Conservation (phyloP, 2,797 vertebrate genomes). For the Florisuga fusca region DNA sequence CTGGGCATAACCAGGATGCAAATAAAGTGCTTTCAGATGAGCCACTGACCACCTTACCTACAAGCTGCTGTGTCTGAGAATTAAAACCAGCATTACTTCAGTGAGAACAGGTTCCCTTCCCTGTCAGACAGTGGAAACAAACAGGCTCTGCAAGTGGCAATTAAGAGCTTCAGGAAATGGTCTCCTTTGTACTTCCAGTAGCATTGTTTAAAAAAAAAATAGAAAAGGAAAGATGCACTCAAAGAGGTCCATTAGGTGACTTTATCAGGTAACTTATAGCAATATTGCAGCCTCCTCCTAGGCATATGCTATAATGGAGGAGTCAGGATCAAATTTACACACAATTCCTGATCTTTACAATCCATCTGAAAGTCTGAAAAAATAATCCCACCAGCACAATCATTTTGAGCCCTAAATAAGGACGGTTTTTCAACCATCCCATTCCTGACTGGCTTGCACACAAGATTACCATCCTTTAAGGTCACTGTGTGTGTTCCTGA, state of each 20-base stretch:
- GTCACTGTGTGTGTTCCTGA: not conserved
- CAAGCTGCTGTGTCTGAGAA: not conserved
- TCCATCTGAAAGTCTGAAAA: not conserved
- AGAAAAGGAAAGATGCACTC: not conserved
- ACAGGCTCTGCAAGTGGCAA: not conserved
- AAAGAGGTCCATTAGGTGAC: not conserved
- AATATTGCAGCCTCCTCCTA: not conserved
- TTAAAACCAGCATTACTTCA: accelerated
- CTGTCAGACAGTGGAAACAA: not conserved
- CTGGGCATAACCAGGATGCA: not conserved
- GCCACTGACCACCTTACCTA: not conserved
- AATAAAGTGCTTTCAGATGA: not conserved
- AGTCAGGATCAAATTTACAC: not conserved
- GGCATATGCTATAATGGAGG: not conserved
- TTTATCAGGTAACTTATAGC: not conserved
- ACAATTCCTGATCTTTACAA: not conserved
- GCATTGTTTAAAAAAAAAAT: not conserved
- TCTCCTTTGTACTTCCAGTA: not conserved
- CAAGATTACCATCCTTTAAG: not conserved
- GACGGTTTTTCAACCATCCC: not conserved
- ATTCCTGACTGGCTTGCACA: not conserved
- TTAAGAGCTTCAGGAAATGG: not conserved
- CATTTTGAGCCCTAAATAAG: not conserved
- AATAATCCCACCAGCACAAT: not conserved
- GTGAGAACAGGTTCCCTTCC: not conserved